phyloP scores from a whole-genome alignment of 2,888 invertebrate species.

The Lithosia quadra region DNA sequence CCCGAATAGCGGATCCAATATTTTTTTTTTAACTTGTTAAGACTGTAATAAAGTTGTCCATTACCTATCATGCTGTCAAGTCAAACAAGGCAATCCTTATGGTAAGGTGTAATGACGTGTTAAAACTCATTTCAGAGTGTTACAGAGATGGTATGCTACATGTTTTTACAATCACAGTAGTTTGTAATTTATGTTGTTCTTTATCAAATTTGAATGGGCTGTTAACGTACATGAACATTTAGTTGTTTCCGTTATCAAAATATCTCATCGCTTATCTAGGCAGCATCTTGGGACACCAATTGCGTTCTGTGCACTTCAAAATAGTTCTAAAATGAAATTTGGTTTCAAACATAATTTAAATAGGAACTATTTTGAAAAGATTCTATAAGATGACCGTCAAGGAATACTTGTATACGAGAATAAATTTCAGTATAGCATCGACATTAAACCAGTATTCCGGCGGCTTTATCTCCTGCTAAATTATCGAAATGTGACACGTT shows the following conservation, averaged over 20 bases:
- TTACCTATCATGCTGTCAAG: constrained; percentile 64
- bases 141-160: constrained; percentile 40
- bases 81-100: constrained; percentile 51
- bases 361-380: constrained; percentile 34
- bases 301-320: constrained; percentile 6
- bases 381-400: constrained; percentile 25
- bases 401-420: constrained; percentile 40
- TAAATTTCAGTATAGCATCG: constrained; percentile 61
- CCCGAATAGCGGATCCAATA: constrained; percentile 42
- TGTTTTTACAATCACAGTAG: constrained; percentile 43
- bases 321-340: not conserved
- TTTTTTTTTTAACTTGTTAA: constrained; percentile 62
- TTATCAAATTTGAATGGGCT: constrained; percentile 26
- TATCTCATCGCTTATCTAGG: constrained; percentile 34
- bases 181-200: constrained; percentile 44
- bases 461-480: constrained; percentile 66
- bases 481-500: constrained; percentile 84
- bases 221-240: constrained; percentile 48
- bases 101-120: constrained; percentile 49
- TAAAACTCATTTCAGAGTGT: constrained; percentile 30
- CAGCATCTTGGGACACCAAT: constrained; percentile 22
- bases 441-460: constrained; percentile 64
- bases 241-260: constrained; percentile 44
- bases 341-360: not conserved
- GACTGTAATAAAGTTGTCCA: constrained; percentile 68